Percentiles rank a stretch among this genome's conserved stretches.
These are phyloP conservation scores for Lepidocolaptes lacrymiger DNA, from an alignment of 2,797 vertebrate genomes.

Conservation along the genomic window DNA sequence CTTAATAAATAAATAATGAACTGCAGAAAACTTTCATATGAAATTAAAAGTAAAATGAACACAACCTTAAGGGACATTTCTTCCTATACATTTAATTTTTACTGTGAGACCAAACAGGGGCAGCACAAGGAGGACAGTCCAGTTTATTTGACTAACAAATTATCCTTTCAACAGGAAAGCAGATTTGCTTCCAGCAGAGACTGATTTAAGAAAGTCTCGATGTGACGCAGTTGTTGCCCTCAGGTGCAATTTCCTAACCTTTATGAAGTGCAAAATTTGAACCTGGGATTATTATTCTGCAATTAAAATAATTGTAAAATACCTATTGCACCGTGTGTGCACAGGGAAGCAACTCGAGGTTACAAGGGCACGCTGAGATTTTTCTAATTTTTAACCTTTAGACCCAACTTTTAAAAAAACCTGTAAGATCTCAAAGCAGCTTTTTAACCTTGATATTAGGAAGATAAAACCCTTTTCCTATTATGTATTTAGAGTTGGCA, in stretches of 20 bases:
- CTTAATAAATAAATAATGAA: neutral
- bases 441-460: neutral
- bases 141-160: slow-evolving; percentile 42
- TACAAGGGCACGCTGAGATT: neutral
- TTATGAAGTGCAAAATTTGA: slow-evolving; percentile 4
- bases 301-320: slow-evolving; percentile 49
- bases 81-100: neutral
- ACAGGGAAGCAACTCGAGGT: neutral
- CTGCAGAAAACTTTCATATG: neutral
- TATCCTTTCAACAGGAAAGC: neutral
- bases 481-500: neutral
- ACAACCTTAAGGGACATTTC: neutral
- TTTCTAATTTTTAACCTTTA: neutral
- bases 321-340: neutral
- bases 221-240: neutral
- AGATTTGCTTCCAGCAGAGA: neutral
- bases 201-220: neutral
- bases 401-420: neutral
- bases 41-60: neutral
- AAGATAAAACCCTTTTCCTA: neutral
- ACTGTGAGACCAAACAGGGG: neutral
- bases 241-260: slow-evolving; percentile 3
- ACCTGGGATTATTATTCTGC: neutral
- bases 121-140: neutral
- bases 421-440: neutral